Conservation (phyloP, 2,888 invertebrate species). For the Nomada goodeniana region DNA sequence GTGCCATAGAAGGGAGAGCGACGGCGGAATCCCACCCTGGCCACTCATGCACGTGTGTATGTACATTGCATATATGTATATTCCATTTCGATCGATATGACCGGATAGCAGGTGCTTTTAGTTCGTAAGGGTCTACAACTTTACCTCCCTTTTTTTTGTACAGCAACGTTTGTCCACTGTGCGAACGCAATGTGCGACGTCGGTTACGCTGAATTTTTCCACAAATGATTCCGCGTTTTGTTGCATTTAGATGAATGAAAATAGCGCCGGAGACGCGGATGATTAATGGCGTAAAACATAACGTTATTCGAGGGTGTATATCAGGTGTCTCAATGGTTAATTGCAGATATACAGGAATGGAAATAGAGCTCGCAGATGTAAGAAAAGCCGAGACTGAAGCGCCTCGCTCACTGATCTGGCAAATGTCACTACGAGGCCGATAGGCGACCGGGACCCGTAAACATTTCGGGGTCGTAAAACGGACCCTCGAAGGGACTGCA, state of each 20-base stretch:
- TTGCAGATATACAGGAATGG: not conserved
- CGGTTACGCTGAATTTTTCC: not conserved
- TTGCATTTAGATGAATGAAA: not conserved
- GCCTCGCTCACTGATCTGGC: too few species aligned
- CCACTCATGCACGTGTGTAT: constrained; percentile 53
- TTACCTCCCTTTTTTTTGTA: constrained; percentile 26
- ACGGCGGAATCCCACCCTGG: constrained; percentile 65
- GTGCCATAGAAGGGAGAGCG: constrained; percentile 45
- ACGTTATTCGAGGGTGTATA: not conserved
- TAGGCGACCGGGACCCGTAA: too few species aligned
- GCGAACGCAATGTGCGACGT: constrained; percentile 10
- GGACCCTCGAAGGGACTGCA: too few species aligned
- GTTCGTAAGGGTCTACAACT: constrained; percentile 32
- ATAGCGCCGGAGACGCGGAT: too few species aligned
- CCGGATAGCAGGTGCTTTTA: constrained; percentile 60
- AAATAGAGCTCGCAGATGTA: not conserved
- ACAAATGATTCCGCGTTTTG: constrained; percentile 17
- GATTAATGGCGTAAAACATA: not conserved
- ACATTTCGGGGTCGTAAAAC: too few species aligned
- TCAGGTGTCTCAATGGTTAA: not conserved
- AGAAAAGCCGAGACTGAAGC: too few species aligned
- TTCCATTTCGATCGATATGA: constrained; percentile 74
- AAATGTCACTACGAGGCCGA: too few species aligned
- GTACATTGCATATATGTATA: constrained; percentile 6
- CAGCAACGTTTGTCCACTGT: constrained; percentile 7